Evolutionary conservation across 1,140 invertebrate genomes (phyloP).

Genomic region (Saccostrea echinata): DNA sequence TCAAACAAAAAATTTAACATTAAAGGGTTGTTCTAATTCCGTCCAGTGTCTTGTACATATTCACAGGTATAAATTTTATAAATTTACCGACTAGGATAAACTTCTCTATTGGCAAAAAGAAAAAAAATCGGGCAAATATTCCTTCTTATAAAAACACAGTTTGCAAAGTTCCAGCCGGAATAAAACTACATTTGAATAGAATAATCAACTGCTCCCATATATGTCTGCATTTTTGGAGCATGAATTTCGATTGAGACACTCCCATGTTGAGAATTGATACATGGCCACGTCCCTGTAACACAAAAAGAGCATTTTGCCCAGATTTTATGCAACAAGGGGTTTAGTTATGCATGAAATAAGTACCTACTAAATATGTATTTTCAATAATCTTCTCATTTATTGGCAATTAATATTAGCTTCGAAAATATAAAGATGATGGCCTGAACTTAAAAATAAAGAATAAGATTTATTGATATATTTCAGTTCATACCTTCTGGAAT

Average conservation of each 20-base stretch:
- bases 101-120: too few species aligned
- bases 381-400: not conserved
- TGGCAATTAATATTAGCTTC: too few species aligned
- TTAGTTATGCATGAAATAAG: too few species aligned
- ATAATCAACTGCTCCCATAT: slow-evolving; percentile 25
- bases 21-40: too few species aligned
- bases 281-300: not conserved
- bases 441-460: not conserved
- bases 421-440: not conserved
- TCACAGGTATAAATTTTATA: too few species aligned
- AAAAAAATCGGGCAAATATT: too few species aligned
- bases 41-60: too few species aligned
- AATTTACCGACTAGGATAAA: too few species aligned
- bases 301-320: not conserved
- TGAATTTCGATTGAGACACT: not conserved
- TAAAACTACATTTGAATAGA: not conserved
- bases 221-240: slow-evolving; percentile 24
- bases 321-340: not conserved
- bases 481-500: not conserved
- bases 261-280: not conserved
- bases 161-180: not conserved
- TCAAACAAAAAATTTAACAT: too few species aligned
- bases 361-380: not conserved
- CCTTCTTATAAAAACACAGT: too few species aligned
- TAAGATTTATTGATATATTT: not conserved